Base-by-base conservation (phyloP, 2,888 invertebrate genomes). In the Coremacera marginata region DNA sequence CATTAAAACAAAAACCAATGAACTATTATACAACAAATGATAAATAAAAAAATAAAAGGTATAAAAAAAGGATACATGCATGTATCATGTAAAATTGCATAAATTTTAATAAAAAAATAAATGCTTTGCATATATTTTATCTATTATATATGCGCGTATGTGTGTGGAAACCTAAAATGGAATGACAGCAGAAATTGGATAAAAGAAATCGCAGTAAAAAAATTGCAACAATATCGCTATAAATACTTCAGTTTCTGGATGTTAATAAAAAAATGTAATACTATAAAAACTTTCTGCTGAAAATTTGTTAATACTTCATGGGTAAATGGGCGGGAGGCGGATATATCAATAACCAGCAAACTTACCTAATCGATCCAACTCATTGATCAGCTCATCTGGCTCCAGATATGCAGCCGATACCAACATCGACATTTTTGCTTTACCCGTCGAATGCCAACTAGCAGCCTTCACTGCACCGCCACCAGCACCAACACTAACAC, bases 361-460 rank as follows among this genome's bases (percentile, higher is more conserved):
- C 87, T 87, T 81, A 87, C 88, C 86, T 81, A 89, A 89, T 75
- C 89, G 86, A 82, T 89, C 89, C 84, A 89, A 84, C 82, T 89
- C 89, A 82, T 89, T 89, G 82, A 89, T 89, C 71, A 89, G 87
- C 82, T 89, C 89, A 81, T 89, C 89, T 76, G 89, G 87, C 80
- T 89, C 89, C 79, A 89, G 84, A 81, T 89, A 89, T 9, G 89
- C 84, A 76, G 84, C 84, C 25, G 81, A 79, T 65, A 84, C 86
- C 77, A 82, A 79, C 77, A 82, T 80, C 72, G 81, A 78, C 72
- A 68, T 55, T 60, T 57, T 31, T 31, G 37, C 52, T 16, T 19
- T 34, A 16, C 37, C 62, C 34, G 44, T 9, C 14, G 9, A n/a
- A 19, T 9, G 72, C 72, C 72, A 72, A 19, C 55, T 51, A 37